These are phyloP conservation scores for Bombus polaris DNA, from an alignment of 1,140 invertebrate genomes.

Conservation along the genomic window DNA sequence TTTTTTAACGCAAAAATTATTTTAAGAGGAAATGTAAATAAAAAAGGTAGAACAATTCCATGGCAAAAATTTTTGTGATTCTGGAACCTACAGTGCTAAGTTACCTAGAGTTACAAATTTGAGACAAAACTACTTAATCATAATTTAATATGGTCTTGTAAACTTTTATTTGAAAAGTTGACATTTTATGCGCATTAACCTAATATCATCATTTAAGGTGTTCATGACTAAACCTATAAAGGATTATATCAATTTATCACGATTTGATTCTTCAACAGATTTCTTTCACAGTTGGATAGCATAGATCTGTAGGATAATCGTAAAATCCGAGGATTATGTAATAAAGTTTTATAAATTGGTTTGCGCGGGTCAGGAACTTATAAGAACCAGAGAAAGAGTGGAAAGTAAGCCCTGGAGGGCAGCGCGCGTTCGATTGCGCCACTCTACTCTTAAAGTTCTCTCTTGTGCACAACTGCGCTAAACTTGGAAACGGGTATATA, in stretches of 20 bases:
- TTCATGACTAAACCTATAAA: background rate
- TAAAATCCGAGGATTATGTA: slow-evolving; percentile 32
- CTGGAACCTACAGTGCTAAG: no score
- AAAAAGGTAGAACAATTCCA: no score
- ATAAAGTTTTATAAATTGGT: slow-evolving; percentile 26
- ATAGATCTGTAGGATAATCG: slow-evolving; percentile 18
- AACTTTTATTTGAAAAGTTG: no score
- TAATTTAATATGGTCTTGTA: no score
- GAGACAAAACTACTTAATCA: no score
- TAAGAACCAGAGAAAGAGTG: slow-evolving; percentile 36
- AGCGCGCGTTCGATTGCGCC: background rate
- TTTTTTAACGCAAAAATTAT: no score
- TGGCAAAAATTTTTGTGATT: no score
- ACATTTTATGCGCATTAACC: background rate
- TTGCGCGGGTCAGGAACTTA: background rate
- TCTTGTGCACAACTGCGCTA: background rate
- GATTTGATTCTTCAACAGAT: background rate
- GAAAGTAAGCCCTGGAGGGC: slow-evolving; percentile 31
- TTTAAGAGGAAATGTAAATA: no score
- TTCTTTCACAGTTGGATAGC: background rate
- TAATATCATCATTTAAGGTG: background rate
- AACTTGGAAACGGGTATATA: slow-evolving; percentile 25
- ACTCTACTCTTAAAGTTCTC: background rate
- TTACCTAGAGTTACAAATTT: no score
- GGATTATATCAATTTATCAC: background rate